Conservation (phyloP, 2,888 invertebrate species). For the Synanthedon tipuliformis region DNA sequence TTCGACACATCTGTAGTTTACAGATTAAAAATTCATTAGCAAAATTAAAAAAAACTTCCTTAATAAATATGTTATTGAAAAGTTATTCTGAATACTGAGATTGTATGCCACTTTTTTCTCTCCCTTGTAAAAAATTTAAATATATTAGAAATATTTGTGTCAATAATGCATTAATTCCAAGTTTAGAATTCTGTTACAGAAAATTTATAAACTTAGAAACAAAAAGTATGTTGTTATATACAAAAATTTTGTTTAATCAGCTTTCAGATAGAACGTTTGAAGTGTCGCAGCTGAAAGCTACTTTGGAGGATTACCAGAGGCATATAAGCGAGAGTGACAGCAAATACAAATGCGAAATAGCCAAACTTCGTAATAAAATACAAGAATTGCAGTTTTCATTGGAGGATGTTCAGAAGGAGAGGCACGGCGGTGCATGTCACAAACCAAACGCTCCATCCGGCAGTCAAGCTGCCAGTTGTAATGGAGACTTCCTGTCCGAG, state of each 20-base stretch:
- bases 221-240: no score
- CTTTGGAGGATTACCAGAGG: slow-evolving; percentile 76
- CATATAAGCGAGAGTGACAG: slow-evolving; percentile 73
- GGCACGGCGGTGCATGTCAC: slow-evolving; percentile 39
- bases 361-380: slow-evolving; percentile 69
- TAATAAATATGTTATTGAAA: no score
- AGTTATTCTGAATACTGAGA: no score
- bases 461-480: slow-evolving; percentile 60
- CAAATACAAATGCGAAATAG: slow-evolving; percentile 69
- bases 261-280: slow-evolving; percentile 83
- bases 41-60: no score
- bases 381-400: slow-evolving; percentile 56
- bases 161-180: no score
- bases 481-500: slow-evolving; percentile 67
- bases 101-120: no score
- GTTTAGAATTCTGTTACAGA: no score
- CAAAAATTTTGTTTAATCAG: slow-evolving; percentile 35
- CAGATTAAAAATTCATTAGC: no score
- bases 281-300: slow-evolving; percentile 74
- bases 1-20: no score
- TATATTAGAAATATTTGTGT: no score
- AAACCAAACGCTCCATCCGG: slow-evolving; percentile 40
- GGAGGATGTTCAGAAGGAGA: slow-evolving; percentile 57
- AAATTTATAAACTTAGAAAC: no score
- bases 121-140: no score